phyloP scores from a whole-genome alignment of 2,113 vertebrate genomes.

The Jacana jacana region DNA sequence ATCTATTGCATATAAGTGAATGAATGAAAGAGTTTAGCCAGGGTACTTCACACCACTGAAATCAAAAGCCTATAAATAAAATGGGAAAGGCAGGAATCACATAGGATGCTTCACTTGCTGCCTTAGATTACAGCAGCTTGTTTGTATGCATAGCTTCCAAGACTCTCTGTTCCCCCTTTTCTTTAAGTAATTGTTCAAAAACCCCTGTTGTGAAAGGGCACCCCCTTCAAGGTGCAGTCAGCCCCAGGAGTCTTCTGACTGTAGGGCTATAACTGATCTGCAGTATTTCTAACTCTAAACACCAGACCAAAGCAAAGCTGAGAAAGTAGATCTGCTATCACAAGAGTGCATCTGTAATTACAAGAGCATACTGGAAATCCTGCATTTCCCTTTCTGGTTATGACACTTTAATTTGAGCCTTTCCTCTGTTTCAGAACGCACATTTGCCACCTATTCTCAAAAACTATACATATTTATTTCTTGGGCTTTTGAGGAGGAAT shows the following conservation, averaged over 20 bases:
- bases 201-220: background rate
- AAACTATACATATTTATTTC: background rate
- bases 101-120: background rate
- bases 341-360: background rate
- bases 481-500: background rate
- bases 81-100: background rate
- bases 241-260: background rate
- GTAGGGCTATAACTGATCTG: background rate
- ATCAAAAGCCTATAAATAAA: background rate
- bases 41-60: background rate
- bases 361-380: background rate
- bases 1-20: background rate
- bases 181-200: background rate
- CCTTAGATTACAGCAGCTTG: background rate
- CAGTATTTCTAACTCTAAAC: background rate
- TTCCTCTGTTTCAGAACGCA: background rate
- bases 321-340: background rate
- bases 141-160: background rate
- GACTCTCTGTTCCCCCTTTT: background rate
- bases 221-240: background rate
- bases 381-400: conserved; percentile 6
- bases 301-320: background rate
- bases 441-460: background rate
- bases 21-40: background rate
- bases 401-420: conserved; percentile 21